Evolutionary conservation across 2,797 vertebrate genomes (phyloP).

Genomic region (Lutjanus campechanus): DNA sequence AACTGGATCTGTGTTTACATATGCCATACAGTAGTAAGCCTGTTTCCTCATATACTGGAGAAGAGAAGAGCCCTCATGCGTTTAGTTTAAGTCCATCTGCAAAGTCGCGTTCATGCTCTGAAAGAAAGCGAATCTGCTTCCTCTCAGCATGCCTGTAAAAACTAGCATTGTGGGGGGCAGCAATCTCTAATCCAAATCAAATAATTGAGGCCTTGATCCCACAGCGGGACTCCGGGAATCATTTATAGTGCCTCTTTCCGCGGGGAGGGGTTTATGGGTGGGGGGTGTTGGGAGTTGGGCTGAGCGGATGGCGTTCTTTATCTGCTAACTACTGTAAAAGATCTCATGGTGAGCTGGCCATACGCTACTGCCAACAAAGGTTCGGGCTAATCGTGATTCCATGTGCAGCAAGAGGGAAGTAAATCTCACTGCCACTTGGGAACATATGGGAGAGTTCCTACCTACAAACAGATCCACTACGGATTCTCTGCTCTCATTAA

Average conservation of each 20-base stretch:
- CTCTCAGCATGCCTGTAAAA: conserved; percentile 74
- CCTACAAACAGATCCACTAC: conserved; percentile 41
- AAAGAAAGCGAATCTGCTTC: conserved; percentile 72
- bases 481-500: conserved; percentile 60
- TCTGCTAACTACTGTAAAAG: conserved; percentile 74
- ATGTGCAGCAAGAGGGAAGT: conserved; percentile 58
- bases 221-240: conserved; percentile 59
- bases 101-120: conserved; percentile 10
- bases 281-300: conserved; percentile 8
- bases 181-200: conserved; percentile 80
- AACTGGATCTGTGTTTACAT: conserved; percentile 15
- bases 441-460: conserved; percentile 66
- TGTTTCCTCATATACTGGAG: background rate
- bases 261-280: conserved; percentile 25
- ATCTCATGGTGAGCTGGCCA: conserved; percentile 69
- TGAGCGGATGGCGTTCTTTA: conserved; percentile 67
- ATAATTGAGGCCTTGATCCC: conserved; percentile 77
- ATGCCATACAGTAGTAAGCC: conserved; percentile 1
- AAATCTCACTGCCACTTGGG: conserved; percentile 68
- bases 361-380: conserved; percentile 65
- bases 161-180: conserved; percentile 58
- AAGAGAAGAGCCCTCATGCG: conserved; percentile 12
- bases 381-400: conserved; percentile 73
- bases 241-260: conserved; percentile 61
- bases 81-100: conserved; percentile 34